Conservation (phyloP, 2,113 vertebrate genomes). For the Gavia stellata region DNA sequence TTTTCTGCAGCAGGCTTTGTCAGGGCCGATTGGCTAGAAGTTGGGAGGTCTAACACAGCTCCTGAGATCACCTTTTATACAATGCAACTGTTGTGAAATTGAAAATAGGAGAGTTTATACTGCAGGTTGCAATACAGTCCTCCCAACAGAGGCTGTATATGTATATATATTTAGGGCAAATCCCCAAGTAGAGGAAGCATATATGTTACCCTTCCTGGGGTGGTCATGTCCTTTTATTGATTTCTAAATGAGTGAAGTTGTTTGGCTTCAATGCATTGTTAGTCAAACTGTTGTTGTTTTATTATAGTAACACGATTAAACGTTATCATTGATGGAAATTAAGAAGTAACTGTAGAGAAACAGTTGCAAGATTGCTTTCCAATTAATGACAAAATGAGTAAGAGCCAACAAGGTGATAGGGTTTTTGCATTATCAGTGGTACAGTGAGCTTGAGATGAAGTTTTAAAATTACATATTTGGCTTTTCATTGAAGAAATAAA, state of each 20-base stretch:
- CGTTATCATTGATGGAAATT: not conserved
- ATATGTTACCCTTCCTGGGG: not conserved
- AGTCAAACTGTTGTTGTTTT: not conserved
- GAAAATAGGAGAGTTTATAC: not conserved
- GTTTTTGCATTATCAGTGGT: not conserved
- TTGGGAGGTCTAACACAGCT: not conserved
- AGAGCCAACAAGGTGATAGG: not conserved
- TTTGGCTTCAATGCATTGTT: not conserved
- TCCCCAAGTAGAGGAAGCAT: not conserved
- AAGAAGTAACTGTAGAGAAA: not conserved
- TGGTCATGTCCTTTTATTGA: not conserved
- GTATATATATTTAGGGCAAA: not conserved
- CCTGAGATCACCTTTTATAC: not conserved
- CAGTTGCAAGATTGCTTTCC: not conserved
- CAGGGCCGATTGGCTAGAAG: not conserved
- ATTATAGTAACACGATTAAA: not conserved
- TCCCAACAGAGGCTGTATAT: not conserved
- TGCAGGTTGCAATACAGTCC: not conserved
- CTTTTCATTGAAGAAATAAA: not conserved
- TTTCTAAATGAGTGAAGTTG: not conserved
- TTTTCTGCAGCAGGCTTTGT: not conserved
- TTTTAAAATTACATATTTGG: not conserved
- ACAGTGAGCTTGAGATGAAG: not conserved
- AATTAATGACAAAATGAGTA: not conserved
- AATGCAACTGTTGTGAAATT: not conserved